These are phyloP conservation scores for Gavia stellata DNA, from an alignment of 2,113 vertebrate genomes.

Conservation along the genomic window DNA sequence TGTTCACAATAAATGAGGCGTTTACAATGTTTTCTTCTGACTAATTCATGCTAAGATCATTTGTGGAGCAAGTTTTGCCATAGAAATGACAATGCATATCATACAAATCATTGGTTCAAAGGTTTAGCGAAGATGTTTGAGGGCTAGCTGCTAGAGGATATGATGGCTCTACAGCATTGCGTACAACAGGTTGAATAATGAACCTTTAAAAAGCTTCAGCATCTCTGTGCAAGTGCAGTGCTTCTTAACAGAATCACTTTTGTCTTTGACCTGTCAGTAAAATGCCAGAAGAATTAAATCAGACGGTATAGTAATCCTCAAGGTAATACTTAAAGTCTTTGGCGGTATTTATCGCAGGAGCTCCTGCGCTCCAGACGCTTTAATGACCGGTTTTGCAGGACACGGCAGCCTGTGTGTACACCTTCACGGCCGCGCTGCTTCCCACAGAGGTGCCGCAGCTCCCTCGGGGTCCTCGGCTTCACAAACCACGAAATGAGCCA, in stretches of 20 bases:
- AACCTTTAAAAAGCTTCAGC: neutral
- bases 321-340: neutral
- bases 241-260: neutral
- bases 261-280: conserved; percentile 7
- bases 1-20: neutral
- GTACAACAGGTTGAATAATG: neutral
- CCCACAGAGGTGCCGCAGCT: neutral
- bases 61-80: neutral
- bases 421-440: neutral
- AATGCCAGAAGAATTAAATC: conserved; percentile 16
- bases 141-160: neutral
- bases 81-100: neutral
- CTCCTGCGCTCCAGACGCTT: neutral
- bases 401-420: accelerated
- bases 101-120: neutral
- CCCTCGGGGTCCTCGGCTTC: neutral
- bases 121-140: neutral
- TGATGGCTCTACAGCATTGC: neutral
- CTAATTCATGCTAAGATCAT: neutral
- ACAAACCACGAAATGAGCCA: neutral
- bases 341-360: neutral
- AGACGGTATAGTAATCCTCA: neutral
- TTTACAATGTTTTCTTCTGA: neutral
- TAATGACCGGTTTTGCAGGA: neutral
- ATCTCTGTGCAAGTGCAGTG: neutral